Evolutionary conservation across 2,113 vertebrate species (phyloP).

Genomic region (Prolemur simus): DNA sequence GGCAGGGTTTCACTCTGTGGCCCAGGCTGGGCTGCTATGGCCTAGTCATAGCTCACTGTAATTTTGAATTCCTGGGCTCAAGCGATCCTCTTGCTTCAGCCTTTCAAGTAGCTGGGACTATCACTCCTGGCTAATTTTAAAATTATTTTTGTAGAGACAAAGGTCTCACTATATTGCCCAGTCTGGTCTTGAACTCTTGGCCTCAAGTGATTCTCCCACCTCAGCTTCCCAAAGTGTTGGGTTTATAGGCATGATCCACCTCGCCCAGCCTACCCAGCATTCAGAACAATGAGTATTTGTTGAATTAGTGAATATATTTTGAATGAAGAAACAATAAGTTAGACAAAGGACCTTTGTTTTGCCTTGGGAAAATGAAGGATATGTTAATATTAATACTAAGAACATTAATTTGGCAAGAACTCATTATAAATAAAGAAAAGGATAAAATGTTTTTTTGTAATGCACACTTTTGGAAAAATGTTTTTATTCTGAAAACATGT

Average conservation of each 20-base stretch:
- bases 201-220: too few relatives aligned
- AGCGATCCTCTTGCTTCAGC: not conserved
- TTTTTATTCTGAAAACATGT: conserved; percentile 35
- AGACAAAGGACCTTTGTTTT: conserved; percentile 44
- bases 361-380: not conserved
- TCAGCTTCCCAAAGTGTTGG: too few relatives aligned
- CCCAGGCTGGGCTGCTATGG: not conserved
- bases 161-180: too few relatives aligned
- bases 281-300: conserved; percentile 16
- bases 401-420: conserved; percentile 19
- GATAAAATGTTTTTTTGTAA: conserved; percentile 7
- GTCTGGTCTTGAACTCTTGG: too few relatives aligned
- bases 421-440: not conserved
- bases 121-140: too few relatives aligned
- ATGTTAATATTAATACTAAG: not conserved
- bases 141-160: too few relatives aligned
- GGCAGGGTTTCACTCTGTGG: not conserved
- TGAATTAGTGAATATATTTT: conserved; percentile 3
- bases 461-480: not conserved
- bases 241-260: too few relatives aligned
- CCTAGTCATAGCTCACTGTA: too few relatives aligned
- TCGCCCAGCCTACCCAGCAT: too few relatives aligned
- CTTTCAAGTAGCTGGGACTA: not conserved
- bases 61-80: not conserved
- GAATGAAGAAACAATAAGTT: not conserved